phyloP scores from a whole-genome alignment of 37 sponge, comb jelly and placozoan genomes.

The Hormiphora californensis region DNA sequence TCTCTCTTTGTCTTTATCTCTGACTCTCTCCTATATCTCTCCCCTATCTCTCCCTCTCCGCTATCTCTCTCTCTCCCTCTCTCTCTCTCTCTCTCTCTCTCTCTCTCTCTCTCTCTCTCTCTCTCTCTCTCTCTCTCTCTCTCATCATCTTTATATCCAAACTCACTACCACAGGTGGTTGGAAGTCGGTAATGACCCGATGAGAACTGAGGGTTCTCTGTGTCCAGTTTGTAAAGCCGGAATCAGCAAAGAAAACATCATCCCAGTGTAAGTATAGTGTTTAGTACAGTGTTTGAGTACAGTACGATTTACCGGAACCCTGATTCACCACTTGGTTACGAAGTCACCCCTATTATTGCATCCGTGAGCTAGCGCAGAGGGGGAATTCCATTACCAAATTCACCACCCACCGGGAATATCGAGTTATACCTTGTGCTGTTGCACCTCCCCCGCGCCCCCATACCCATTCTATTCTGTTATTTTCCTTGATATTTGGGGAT shows the following conservation, averaged over 20 bases:
- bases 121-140: not conserved
- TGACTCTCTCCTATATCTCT: not conserved
- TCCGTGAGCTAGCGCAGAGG: no score
- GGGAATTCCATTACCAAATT: no score
- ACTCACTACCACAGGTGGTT: no score
- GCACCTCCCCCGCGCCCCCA: no score
- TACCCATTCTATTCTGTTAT: no score
- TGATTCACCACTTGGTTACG: no score
- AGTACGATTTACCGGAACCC: no score
- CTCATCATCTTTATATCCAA: not conserved
- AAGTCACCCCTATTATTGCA: no score
- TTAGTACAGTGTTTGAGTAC: no score
- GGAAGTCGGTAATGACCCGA: slow-evolving; percentile 33
- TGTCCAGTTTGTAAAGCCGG: slow-evolving; percentile 56
- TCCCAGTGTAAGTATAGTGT: slow-evolving; percentile 49
- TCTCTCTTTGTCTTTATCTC: not conserved
- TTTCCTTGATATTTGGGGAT: no score
- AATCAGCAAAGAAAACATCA: slow-evolving; percentile 54
- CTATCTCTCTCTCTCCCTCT: not conserved
- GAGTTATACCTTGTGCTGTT: no score
- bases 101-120: not conserved
- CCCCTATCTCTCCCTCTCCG: not conserved
- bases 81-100: not conserved
- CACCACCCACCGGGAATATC: no score
- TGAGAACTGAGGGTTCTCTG: slow-evolving; percentile 30